Conservation (phyloP, 2,113 vertebrate genomes). For the Mirza zaza region DNA sequence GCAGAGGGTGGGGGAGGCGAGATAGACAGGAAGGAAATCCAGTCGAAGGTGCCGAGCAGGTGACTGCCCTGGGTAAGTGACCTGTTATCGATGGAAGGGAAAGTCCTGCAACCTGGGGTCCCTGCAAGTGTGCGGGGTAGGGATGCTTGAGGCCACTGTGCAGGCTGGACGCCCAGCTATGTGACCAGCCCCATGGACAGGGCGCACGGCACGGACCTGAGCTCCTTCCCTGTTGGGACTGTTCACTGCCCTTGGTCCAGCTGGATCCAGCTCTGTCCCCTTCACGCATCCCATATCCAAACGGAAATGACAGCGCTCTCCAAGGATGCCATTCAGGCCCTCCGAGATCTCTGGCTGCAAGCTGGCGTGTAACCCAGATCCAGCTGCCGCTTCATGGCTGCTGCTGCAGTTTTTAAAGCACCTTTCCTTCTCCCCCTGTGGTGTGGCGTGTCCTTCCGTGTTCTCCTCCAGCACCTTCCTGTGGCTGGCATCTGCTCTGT, state of each 20-base stretch:
- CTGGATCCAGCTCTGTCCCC: neutral
- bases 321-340: neutral
- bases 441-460: neutral
- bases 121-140: too few species aligned
- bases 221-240: neutral
- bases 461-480: conserved; percentile 26
- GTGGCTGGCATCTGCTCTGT: conserved; percentile 49
- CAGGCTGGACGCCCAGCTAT: neutral
- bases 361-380: neutral
- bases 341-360: neutral
- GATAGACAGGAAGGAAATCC: neutral
- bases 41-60: too few species aligned
- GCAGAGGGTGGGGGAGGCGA: neutral
- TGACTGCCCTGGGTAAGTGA: neutral
- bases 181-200: neutral
- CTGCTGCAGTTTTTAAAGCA: neutral
- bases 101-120: neutral
- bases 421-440: neutral
- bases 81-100: neutral
- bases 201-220: neutral
- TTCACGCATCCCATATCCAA: neutral
- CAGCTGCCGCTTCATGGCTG: neutral
- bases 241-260: neutral
- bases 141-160: accelerated
- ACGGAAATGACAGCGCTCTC: neutral